Percentiles rank a stretch among this genome's conserved stretches.
Conservation (phyloP, 2,113 vertebrate genomes). For the Eclectus roratus region DNA sequence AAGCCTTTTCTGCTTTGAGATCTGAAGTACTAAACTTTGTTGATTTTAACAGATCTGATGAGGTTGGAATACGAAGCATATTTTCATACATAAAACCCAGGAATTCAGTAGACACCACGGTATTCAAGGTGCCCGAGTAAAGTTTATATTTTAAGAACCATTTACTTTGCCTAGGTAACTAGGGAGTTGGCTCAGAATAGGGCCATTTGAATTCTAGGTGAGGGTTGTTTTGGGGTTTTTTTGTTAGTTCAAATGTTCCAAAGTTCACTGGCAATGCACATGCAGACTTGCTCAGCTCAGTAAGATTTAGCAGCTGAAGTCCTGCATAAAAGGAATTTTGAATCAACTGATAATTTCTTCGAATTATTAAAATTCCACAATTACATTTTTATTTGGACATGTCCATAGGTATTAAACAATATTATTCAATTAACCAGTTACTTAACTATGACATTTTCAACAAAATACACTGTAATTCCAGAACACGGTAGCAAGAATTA, state of each 20-base stretch:
- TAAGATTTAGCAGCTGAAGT: neutral
- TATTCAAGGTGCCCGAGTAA: neutral
- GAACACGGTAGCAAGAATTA: neutral
- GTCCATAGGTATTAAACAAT: neutral
- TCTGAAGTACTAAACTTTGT: neutral
- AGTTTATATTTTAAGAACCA: neutral
- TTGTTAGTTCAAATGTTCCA: neutral
- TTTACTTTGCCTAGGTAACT: neutral
- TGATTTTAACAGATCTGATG: neutral
- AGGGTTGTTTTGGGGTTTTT: neutral
- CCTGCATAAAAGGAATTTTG: neutral
- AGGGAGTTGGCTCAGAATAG: neutral
- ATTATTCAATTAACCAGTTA: neutral
- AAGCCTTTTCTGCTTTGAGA: neutral
- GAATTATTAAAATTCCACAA: neutral
- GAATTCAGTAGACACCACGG: neutral
- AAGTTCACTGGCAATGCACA: neutral
- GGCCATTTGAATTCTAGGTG: neutral
- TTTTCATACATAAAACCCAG: neutral
- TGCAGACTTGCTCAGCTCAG: neutral
- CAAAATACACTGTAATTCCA: neutral
- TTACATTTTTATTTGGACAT: neutral
- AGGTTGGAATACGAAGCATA: neutral
- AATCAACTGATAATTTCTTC: neutral
- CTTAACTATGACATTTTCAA: neutral